Conservation (phyloP, 2,888 invertebrate genomes). For the Cryptus armator region DNA sequence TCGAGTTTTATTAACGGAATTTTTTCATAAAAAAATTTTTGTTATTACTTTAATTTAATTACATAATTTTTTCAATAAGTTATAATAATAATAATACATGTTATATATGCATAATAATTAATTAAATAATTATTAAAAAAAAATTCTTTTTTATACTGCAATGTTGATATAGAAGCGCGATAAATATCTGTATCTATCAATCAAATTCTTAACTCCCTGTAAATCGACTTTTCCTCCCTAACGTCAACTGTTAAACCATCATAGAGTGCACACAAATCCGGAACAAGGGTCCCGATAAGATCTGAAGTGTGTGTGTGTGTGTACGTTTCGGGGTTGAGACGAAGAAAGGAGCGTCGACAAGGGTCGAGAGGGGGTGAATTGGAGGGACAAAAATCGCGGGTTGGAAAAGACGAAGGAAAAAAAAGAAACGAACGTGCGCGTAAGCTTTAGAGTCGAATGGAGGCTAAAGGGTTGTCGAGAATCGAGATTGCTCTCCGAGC, state of each 20-base stretch:
- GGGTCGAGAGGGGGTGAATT: constrained; percentile 15
- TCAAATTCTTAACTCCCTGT: constrained; percentile 5
- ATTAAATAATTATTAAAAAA: background rate
- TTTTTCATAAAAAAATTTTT: background rate
- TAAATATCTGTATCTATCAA: constrained; percentile 4
- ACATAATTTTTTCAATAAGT: background rate
- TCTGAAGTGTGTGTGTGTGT: constrained; percentile 48
- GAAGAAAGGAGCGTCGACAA: constrained; percentile 52
- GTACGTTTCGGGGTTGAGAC: constrained; percentile 19
- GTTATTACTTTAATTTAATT: background rate
- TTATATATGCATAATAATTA: background rate
- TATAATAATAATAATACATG: too few species aligned
- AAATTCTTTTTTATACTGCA: background rate
- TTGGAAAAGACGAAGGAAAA: constrained; percentile 11
- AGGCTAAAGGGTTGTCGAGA: constrained; percentile 59
- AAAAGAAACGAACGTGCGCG: constrained; percentile 26
- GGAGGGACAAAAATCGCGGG: constrained; percentile 2
- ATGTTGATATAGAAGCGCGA: constrained; percentile 4
- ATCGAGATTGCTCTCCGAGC: constrained; percentile 43
- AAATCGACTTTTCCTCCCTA: background rate
- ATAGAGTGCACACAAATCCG: constrained; percentile 19
- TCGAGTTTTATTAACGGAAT: background rate
- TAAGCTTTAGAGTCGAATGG: constrained; percentile 15
- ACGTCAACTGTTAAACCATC: background rate
- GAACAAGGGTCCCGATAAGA: constrained; percentile 41